phyloP scores from a whole-genome alignment of 2,888 invertebrate species.

The Synanthedon tipuliformis region DNA sequence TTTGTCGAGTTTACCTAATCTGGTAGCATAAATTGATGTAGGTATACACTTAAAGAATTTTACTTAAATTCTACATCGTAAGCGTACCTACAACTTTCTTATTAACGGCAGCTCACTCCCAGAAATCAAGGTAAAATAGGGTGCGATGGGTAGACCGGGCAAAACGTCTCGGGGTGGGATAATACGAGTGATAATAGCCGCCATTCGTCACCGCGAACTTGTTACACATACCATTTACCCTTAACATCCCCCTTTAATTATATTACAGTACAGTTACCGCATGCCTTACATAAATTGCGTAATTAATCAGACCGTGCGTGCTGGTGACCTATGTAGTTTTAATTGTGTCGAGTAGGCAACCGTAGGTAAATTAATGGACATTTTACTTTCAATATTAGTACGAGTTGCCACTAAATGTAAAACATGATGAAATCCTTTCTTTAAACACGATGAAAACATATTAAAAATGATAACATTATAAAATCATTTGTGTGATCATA shows the following conservation, averaged over 20 bases:
- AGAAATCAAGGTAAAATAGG: conserved; percentile 28
- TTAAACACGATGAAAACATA: no score
- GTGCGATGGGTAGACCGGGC: conserved; percentile 20
- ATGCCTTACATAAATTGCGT: not conserved
- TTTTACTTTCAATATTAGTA: no score
- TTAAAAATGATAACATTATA: no score
- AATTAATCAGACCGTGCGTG: not conserved
- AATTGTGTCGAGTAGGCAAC: not conserved
- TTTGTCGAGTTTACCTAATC: no score
- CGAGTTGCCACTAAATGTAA: no score
- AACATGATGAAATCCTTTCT: no score
- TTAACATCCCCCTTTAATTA: conserved; percentile 31
- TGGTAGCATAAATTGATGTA: no score
- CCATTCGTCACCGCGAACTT: conserved; percentile 44
- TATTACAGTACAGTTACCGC: not conserved
- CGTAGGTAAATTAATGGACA: no score
- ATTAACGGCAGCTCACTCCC: not conserved
- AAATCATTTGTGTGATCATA: no score
- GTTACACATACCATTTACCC: conserved; percentile 40
- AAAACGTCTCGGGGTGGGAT: conserved; percentile 29
- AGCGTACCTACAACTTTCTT: not conserved
- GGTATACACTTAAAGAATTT: no score
- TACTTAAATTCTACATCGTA: not conserved
- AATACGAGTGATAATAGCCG: conserved; percentile 58
- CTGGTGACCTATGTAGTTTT: not conserved